Evolutionary conservation across 2,888 invertebrate genomes (phyloP), one percentile per base, ranked within the genome.

Genomic region (Drosophila barbarae): DNA sequence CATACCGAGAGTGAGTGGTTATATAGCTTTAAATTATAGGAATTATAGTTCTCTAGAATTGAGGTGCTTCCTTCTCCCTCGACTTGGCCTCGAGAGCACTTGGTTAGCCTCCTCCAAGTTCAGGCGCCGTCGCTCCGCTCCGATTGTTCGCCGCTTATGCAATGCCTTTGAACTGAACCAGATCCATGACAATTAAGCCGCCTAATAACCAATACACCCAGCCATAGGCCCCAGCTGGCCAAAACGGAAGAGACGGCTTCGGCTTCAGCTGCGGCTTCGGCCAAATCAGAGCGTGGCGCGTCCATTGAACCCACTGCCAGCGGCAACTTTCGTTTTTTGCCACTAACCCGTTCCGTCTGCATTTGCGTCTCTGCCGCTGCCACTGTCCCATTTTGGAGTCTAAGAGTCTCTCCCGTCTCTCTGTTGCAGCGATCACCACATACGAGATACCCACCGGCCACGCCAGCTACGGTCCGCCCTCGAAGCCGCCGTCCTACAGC

Each of bases 401-500:
- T 69, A 9, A 66, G 28, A 44, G 69, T 39, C 38, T 66, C 59
- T 28, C 26, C 18, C 54, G 18, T 39, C n/a, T 56, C 50, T 71
- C 53, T 28, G 51, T 72, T 71, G 57, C 77, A 89, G 89, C 86
- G 52, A 88, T 89, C 71, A 86, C 88, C 59, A 79, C 88, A 36
- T 89, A 89, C 69, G 89, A 89, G 74, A 88, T 89, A 72, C 87
- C 87, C 44, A 77, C 76, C 50, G 88, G 88, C 36, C 88, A 89
- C 61, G 73, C 84, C 56, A 87, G 76, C 75, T 89, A 89, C 59
- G 89, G 89, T n/a, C 89, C 89, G 38, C 89, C 89, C 69, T 86
- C 88, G 35, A 89, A 89, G 72, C 84, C 89, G 15, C 87, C 88
- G 64, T 72, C 86, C 12, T 89, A 79, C 54, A 88, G 85, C 81